Percentiles rank a stretch among this genome's conserved stretches.
These are phyloP conservation scores for Alethe diademata DNA, from an alignment of 2,113 vertebrate genomes.

Conservation along the genomic window DNA sequence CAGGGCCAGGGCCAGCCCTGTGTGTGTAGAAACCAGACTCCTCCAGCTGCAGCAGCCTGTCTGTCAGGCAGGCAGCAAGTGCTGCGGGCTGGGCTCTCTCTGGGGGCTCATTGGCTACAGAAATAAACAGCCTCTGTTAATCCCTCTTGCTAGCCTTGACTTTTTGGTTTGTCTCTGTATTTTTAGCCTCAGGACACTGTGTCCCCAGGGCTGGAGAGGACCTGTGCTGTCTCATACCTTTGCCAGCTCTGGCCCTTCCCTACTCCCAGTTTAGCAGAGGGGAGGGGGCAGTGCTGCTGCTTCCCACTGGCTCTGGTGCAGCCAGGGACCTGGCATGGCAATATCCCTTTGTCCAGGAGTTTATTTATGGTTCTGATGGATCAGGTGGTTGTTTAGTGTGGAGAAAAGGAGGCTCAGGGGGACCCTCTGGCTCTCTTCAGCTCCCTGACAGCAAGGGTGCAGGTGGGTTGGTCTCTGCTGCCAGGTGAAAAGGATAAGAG, in stretches of 20 bases:
- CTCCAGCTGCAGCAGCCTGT: constrained; percentile 46
- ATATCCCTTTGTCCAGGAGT: neutral
- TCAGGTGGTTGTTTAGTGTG: neutral
- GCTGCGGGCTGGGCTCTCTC: neutral
- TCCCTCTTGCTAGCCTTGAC: constrained; percentile 11
- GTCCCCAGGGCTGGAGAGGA: neutral
- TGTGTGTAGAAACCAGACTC: neutral
- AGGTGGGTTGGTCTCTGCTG: neutral
- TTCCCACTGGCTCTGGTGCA: neutral
- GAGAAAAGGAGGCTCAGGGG: neutral
- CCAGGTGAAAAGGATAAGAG: neutral
- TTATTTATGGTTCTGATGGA: neutral
- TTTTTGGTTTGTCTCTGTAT: constrained; percentile 17
- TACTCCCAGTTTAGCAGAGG: neutral
- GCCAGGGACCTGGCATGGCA: neutral
- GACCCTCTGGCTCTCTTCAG: rapidly evolving
- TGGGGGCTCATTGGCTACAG: neutral
- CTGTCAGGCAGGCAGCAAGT: neutral
- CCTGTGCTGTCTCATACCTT: neutral
- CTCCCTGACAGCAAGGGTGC: neutral
- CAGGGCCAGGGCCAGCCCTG: neutral
- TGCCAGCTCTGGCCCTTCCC: neutral
- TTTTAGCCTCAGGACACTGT: constrained; percentile 47
- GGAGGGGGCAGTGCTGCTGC: neutral
- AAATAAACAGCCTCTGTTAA: constrained; percentile 13